Base-by-base conservation (phyloP, 2,797 vertebrate genomes). In the Channa striata region DNA sequence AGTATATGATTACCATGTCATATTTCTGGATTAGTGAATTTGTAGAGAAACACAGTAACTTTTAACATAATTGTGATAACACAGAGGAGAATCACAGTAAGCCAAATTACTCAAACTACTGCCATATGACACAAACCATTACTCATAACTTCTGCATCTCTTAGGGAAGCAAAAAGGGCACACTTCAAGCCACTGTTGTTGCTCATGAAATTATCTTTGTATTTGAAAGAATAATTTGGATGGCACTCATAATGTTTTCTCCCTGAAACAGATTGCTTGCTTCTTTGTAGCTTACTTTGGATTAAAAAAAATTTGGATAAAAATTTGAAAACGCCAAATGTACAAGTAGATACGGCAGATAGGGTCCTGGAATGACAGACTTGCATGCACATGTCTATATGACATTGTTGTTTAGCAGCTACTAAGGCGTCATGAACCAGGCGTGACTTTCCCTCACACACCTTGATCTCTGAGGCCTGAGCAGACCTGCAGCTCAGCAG, bases 401-500 rank as follows among this genome's bases (percentile, higher is more conserved):
- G 2, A 25, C 0, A 6, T 54, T 50, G 7, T 47, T 47, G 46
- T 63, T 58, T 17, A n/a, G 11, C 40, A 46, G n/a, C 11, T 53
- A 20, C 30, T 5, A 11, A 37, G 25, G 34, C 11, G 6, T 43
- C 8, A 48, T 42, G 17, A 11, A 46, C 36, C 23, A 68, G 25
- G 2, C 2, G 1, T 0, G 60, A 61, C 25, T 30, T 8, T 13
- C 2, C 7, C 6, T 30, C 4, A 20, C 87, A 89, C 84, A 98
- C 97, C 95, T 95, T 94, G 72, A 91, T 67, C 61, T 96, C 94
- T 71, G 91, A 90, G 75, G 87, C 54, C 56, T 94, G 93, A 64
- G 88, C 89, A 51, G 95, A 87, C 84, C 90, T 92, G 65, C 93
- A 92, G 91, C 93, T 96, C 90, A 99, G 91, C 69, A 94, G 78